A percentile compares a stretch with the other conserved stretches of the same genome.
These are phyloP conservation scores for Amblyraja radiata DNA, from an alignment of 2,797 vertebrate species.

Conservation along the genomic window DNA sequence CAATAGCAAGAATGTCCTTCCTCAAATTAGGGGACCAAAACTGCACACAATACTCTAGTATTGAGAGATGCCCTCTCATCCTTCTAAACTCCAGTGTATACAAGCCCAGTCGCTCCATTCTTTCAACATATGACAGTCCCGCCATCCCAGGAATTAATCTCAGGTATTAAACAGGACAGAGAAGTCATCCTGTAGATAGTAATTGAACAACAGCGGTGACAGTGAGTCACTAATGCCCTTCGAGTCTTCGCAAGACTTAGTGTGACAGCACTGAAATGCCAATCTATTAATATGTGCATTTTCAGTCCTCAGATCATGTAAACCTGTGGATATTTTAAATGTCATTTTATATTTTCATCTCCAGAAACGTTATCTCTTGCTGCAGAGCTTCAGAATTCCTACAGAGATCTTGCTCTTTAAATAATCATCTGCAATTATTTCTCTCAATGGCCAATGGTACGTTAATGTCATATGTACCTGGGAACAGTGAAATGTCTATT, in stretches of 20 bases:
- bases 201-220: neutral
- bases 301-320: constrained; percentile 16
- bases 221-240: neutral
- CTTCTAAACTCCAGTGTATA: too few species aligned
- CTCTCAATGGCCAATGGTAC: too few species aligned
- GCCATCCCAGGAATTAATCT: too few species aligned
- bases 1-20: too few species aligned
- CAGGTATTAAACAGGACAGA: too few species aligned
- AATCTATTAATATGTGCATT: neutral
- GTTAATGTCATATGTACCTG: too few species aligned
- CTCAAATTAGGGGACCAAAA: too few species aligned
- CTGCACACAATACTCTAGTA: too few species aligned
- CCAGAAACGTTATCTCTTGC: neutral
- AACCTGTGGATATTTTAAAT: constrained; percentile 33
- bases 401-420: neutral
- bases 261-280: constrained; percentile 11
- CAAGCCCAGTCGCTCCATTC: too few species aligned
- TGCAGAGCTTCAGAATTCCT: neutral
- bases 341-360: constrained; percentile 3
- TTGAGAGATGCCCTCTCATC: too few species aligned
- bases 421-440: neutral
- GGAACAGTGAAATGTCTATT: too few species aligned
- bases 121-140: too few species aligned
- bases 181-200: neutral
- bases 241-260: neutral